These are phyloP conservation scores for Himantopus leucocephalus DNA, from an alignment of 2,113 vertebrate genomes.

Conservation along the genomic window DNA sequence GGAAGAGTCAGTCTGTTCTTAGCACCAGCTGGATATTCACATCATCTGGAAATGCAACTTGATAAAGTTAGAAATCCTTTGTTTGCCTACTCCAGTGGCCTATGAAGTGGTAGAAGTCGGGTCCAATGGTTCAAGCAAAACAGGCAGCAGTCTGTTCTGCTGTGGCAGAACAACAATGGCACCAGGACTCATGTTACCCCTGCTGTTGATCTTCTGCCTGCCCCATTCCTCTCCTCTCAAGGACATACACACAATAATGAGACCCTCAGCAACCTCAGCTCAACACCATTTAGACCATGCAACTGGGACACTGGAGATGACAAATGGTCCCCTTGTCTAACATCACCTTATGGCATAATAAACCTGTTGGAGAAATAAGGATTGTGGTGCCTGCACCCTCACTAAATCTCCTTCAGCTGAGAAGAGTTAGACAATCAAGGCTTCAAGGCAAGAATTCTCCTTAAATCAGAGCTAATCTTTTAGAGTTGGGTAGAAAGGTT, in stretches of 20 bases:
- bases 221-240: not conserved
- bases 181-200: not conserved
- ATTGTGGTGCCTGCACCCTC: not conserved
- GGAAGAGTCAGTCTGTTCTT: not conserved
- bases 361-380: not conserved
- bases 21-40: not conserved
- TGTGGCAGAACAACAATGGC: not conserved
- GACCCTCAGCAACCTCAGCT: not conserved
- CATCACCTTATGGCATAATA: too few relatives aligned
- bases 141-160: not conserved
- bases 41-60: not conserved
- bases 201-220: not conserved
- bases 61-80: not conserved
- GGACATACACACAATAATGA: not conserved
- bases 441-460: not conserved
- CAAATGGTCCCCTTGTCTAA: not conserved
- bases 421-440: not conserved
- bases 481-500: not conserved
- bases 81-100: not conserved
- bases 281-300: not conserved
- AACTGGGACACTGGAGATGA: rapidly evolving
- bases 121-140: not conserved
- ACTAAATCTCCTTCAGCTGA: not conserved
- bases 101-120: not conserved
- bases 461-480: not conserved